Evolutionary conservation across 2,888 invertebrate genomes (phyloP).

Genomic region (Sarcophaga carnaria): DNA sequence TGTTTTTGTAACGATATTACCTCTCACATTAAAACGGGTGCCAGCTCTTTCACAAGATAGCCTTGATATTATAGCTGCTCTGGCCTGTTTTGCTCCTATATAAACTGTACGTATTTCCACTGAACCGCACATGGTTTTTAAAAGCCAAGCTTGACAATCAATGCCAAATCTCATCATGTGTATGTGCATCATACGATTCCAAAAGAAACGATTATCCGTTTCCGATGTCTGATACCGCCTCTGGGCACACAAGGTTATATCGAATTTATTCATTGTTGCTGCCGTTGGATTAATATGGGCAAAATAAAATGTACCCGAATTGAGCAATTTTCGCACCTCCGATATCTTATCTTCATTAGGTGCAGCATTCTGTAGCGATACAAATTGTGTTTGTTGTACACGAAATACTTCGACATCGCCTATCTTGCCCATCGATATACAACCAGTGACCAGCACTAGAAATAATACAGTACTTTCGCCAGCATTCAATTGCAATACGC

Average conservation of each 20-base stretch:
- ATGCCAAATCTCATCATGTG: constrained; percentile 96
- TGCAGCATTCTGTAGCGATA: constrained; percentile 90
- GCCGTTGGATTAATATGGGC: constrained; percentile 82
- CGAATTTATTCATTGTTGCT: constrained; percentile 84
- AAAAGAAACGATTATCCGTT: constrained; percentile 98
- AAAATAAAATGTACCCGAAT: constrained; percentile 99
- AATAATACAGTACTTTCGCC: constrained; percentile 93
- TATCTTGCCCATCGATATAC: constrained; percentile 97
- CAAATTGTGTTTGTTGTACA: constrained; percentile 95
- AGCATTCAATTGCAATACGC: constrained; percentile 93
- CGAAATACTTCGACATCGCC: constrained; percentile 97
- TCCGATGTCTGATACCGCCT: constrained; percentile 89
- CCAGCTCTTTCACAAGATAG: constrained; percentile 99
- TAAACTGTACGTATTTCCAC: constrained; percentile 99
- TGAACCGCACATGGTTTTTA: constrained; percentile 98
- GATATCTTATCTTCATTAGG: constrained; percentile 85
- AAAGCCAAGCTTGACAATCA: constrained; percentile 94
- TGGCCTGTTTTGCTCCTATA: constrained; percentile 96
- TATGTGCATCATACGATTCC: constrained; percentile 98
- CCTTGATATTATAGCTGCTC: constrained; percentile 97
- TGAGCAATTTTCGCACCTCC: constrained; percentile 92
- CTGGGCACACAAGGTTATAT: constrained; percentile 97
- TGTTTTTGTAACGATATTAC: constrained; percentile 37
- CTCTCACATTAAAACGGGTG: constrained; percentile 98
- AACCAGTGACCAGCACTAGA: constrained; percentile 96